Evolutionary conservation across 2,797 vertebrate species (phyloP).

Genomic region (Prionace glauca): DNA sequence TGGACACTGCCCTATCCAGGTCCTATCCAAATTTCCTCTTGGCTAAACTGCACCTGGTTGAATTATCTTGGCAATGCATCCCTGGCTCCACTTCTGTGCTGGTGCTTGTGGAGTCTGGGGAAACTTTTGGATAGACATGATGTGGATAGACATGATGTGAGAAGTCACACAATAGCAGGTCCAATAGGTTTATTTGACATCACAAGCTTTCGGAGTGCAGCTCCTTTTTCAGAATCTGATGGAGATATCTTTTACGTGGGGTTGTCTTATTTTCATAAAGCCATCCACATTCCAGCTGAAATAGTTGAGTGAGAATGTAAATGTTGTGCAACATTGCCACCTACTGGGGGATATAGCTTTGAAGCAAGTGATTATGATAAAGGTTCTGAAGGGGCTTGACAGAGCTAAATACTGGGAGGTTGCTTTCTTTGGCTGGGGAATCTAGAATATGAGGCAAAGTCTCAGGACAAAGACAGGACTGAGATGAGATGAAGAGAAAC

Average conservation of each 20-base stretch:
- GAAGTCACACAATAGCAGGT: too few relatives aligned
- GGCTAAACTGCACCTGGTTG: background rate
- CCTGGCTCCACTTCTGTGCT: background rate
- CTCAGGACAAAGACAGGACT: background rate
- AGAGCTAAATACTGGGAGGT: background rate
- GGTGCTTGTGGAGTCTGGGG: background rate
- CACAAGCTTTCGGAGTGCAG: too few relatives aligned
- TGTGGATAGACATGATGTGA: too few relatives aligned
- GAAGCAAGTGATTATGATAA: background rate
- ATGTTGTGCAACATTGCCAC: background rate
- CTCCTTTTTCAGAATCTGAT: background rate
- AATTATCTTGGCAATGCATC: background rate
- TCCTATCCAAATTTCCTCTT: background rate
- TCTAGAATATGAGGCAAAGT: background rate
- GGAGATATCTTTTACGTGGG: background rate
- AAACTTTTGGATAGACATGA: background rate
- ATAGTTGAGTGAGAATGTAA: background rate
- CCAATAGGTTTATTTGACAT: too few relatives aligned
- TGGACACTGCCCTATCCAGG: background rate
- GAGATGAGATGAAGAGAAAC: background rate
- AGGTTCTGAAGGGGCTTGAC: background rate
- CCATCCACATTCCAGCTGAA: background rate
- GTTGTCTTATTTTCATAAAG: background rate
- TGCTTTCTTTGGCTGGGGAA: background rate
- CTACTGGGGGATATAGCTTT: background rate